Conservation (phyloP, 2,113 vertebrate species). For the Pongo abelii region DNA sequence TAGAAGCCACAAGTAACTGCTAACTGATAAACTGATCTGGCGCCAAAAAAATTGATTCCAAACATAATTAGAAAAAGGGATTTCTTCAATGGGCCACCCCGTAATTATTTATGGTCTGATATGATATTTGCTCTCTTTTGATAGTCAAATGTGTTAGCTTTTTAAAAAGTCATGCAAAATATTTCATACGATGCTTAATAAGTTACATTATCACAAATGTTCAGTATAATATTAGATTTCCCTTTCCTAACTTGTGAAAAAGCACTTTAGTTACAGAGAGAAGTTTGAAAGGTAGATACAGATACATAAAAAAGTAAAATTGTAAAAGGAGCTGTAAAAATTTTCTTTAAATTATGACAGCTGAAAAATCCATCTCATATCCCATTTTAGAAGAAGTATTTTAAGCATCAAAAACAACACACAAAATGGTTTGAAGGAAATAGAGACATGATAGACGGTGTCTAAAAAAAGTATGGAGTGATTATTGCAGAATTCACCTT, state of each 20-base stretch:
- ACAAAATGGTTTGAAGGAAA: slow-evolving; percentile 31
- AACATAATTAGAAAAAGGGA: background rate
- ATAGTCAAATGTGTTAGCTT: background rate
- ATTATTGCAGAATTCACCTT: slow-evolving; percentile 51
- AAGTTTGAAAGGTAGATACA: background rate
- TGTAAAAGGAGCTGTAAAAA: slow-evolving; percentile 54
- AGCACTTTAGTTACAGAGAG: background rate
- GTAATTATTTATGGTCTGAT: background rate
- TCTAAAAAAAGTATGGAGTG: slow-evolving; percentile 6
- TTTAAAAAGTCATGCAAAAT: background rate
- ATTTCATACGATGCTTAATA: background rate
- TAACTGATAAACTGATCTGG: background rate
- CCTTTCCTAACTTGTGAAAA: slow-evolving; percentile 7
- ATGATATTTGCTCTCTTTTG: background rate
- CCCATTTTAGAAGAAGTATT: slow-evolving; percentile 59
- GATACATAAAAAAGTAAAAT: slow-evolving; percentile 39
- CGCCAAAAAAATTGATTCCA: background rate
- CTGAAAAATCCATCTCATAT: slow-evolving; percentile 54
- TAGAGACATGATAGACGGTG: background rate
- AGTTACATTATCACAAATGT: background rate
- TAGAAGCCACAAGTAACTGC: background rate
- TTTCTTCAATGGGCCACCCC: background rate
- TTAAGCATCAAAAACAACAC: slow-evolving; percentile 57
- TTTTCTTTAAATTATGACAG: slow-evolving; percentile 63
- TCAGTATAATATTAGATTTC: background rate